Evolutionary conservation across 1,140 invertebrate genomes (phyloP).

Genomic region (Hormaphis cornu): DNA sequence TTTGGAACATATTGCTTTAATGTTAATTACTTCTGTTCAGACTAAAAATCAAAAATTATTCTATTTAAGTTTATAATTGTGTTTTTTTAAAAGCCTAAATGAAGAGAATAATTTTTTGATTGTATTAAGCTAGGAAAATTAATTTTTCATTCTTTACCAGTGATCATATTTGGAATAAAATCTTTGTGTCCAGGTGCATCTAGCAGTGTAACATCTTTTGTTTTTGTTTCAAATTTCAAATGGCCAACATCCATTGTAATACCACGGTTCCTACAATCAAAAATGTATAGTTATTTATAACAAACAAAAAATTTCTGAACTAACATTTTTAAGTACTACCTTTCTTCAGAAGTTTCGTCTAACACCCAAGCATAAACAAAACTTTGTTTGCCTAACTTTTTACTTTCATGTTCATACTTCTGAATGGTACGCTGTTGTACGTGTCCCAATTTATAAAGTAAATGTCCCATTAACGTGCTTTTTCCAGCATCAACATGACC

Average conservation of each 20-base stretch:
- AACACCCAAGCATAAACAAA: constrained; percentile 98
- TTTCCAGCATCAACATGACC: constrained; percentile 99
- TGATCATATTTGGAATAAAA: constrained; percentile 99
- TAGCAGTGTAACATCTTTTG: constrained; percentile 68
- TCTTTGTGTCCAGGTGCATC: constrained; percentile 97
- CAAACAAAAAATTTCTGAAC: not conserved
- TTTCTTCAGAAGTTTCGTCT: constrained; percentile 97
- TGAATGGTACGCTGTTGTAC: constrained; percentile 87
- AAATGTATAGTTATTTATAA: not conserved
- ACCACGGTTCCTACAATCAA: constrained; percentile 53
- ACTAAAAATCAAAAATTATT: too few relatives aligned
- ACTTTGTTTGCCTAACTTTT: constrained; percentile 94
- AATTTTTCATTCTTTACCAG: too few relatives aligned
- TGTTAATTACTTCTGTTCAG: too few relatives aligned
- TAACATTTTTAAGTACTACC: constrained; percentile 46
- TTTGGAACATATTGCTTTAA: too few relatives aligned
- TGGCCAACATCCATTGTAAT: constrained; percentile 97
- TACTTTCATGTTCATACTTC: constrained; percentile 96
- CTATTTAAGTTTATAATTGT: too few relatives aligned
- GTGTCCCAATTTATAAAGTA: constrained; percentile 81
- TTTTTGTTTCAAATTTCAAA: constrained; percentile 84
- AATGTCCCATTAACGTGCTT: constrained; percentile 92
- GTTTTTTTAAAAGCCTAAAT: too few relatives aligned
- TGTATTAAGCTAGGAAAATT: too few relatives aligned
- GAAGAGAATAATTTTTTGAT: too few relatives aligned